These are phyloP conservation scores for Argyrosomus japonicus DNA, from an alignment of 2,113 vertebrate species.

Conservation along the genomic window DNA sequence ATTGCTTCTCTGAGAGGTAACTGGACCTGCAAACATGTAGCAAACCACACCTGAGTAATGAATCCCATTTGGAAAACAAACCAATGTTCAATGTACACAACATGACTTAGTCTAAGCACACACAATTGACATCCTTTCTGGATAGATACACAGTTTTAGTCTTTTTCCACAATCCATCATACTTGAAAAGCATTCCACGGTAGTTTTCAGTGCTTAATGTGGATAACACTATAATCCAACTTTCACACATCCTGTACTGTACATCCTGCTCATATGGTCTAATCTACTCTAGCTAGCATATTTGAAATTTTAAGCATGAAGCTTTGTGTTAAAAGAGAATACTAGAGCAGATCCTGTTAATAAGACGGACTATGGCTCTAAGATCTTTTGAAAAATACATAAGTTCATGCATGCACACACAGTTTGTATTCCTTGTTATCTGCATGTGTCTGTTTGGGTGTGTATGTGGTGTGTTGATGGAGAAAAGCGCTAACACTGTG, in stretches of 20 bases:
- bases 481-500: slow-evolving; percentile 40
- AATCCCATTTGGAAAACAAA: slow-evolving; percentile 61
- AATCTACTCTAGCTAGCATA: background rate
- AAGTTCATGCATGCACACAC: slow-evolving; percentile 8
- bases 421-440: slow-evolving; percentile 7
- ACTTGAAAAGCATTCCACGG: background rate
- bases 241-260: slow-evolving; percentile 10
- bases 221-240: slow-evolving; percentile 16
- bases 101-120: background rate
- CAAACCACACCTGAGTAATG: slow-evolving; percentile 52
- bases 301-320: slow-evolving; percentile 7
- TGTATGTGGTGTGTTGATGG: slow-evolving; percentile 23
- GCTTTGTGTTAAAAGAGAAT: background rate
- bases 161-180: slow-evolving; percentile 2
- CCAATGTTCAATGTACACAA: background rate
- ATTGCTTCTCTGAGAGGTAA: slow-evolving; percentile 82
- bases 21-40: slow-evolving; percentile 59
- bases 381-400: slow-evolving; percentile 23
- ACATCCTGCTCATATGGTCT: background rate
- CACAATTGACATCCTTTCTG: background rate
- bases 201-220: slow-evolving; percentile 10
- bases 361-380: slow-evolving; percentile 6
- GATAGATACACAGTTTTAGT: background rate
- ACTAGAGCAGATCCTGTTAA: slow-evolving; percentile 18
- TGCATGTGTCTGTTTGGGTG: background rate